Percentiles rank a stretch among this genome's conserved stretches.
These are phyloP conservation scores for Aphelinus atriplicis DNA, from an alignment of 1,140 invertebrate species.

Conservation along the genomic window DNA sequence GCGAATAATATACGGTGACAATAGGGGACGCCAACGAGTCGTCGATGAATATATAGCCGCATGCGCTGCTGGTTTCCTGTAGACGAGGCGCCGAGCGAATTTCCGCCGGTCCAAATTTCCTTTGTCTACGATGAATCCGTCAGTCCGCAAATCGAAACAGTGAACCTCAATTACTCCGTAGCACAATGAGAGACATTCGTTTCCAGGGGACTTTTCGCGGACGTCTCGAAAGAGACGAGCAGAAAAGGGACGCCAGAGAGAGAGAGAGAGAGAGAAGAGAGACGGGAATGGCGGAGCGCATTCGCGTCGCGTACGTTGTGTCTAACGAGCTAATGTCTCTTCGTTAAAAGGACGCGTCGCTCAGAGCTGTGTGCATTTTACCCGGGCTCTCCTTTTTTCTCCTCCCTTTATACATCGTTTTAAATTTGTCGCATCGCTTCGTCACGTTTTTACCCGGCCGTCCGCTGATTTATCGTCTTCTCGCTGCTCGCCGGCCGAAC, in stretches of 20 bases:
- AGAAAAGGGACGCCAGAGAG: neutral
- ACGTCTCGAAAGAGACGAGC: conserved; percentile 2
- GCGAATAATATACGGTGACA: too few species aligned
- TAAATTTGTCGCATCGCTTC: conserved; percentile 15
- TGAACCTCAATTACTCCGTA: too few species aligned
- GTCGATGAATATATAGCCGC: too few species aligned
- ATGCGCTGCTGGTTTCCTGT: too few species aligned
- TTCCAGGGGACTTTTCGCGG: conserved; percentile 24
- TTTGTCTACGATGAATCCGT: too few species aligned
- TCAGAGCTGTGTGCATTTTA: neutral
- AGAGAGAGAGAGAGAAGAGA: neutral
- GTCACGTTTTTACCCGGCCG: neutral
- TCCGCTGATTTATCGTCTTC: too few species aligned
- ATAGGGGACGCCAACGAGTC: too few species aligned
- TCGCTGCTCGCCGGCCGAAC: too few species aligned
- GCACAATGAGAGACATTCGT: too few species aligned
- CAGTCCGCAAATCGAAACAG: too few species aligned
- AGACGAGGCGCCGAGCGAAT: too few species aligned
- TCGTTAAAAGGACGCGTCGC: conserved; percentile 38
- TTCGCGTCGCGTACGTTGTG: conserved; percentile 22
- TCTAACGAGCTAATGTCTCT: conserved; percentile 26
- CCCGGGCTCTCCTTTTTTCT: neutral
- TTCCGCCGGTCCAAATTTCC: too few species aligned
- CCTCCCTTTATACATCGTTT: conserved; percentile 23
- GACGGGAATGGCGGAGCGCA: neutral